Conservation (phyloP, 2,797 vertebrate species). For the Clarias platycephalus region DNA sequence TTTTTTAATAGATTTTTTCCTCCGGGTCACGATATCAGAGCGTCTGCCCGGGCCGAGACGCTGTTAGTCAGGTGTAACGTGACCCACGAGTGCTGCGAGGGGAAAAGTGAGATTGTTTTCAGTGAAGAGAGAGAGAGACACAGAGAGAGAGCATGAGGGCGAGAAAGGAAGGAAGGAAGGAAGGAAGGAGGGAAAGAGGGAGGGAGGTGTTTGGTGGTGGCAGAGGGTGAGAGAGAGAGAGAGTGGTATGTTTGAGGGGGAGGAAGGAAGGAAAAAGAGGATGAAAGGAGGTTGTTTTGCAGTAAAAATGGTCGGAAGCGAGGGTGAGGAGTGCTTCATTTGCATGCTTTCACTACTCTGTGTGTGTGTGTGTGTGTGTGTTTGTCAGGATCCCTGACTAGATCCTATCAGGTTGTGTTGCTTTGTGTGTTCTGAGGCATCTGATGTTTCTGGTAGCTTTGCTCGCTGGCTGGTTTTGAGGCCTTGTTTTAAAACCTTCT, state of each 20-base stretch:
- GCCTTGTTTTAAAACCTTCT: slow-evolving; percentile 37
- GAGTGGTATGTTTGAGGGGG: slow-evolving; percentile 64
- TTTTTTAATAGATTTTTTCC: not conserved
- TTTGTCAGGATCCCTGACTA: not conserved
- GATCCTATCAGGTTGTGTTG: slow-evolving; percentile 42
- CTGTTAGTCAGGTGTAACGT: slow-evolving; percentile 71
- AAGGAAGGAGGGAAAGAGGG: not conserved
- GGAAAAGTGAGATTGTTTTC: slow-evolving; percentile 62
- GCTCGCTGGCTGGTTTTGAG: slow-evolving; percentile 25
- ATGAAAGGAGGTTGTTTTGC: slow-evolving; percentile 59
- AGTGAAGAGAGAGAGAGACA: slow-evolving; percentile 51
- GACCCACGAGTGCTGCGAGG: slow-evolving; percentile 68
- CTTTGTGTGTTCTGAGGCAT: slow-evolving; percentile 25
- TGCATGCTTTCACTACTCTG: slow-evolving; percentile 74
- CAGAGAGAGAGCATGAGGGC: not conserved
- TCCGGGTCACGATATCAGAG: slow-evolving; percentile 45
- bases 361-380: slow-evolving; percentile 52
- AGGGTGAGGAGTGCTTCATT: slow-evolving; percentile 78
- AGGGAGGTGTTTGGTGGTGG: slow-evolving; percentile 69
- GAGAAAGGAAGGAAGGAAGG: slow-evolving; percentile 65
- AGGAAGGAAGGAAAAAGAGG: slow-evolving; percentile 71
- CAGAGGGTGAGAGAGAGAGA: slow-evolving; percentile 65
- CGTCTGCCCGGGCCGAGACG: slow-evolving; percentile 23
- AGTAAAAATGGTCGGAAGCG: slow-evolving; percentile 67
- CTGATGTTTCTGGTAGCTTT: not conserved